Evolutionary conservation across 1,140 invertebrate genomes (phyloP), one percentile per base, ranked within the genome.

Genomic region (Nasonia giraulti): DNA sequence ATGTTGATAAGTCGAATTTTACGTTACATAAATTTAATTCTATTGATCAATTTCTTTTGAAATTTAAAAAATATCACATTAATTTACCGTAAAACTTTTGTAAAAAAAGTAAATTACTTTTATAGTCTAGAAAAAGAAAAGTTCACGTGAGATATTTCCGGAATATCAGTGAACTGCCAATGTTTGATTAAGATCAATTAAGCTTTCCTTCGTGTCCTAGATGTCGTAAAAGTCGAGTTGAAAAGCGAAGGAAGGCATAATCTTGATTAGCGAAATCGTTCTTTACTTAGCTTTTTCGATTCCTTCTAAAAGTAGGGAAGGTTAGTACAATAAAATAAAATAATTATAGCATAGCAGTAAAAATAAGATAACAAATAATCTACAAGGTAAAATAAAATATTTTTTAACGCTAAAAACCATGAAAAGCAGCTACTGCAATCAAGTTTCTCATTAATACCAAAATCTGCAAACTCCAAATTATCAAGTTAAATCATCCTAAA

Each of bases 1-100:
- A 27, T 76, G 62, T 80, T 69, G 74, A 85, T 74, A 74, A 74
- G 66, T 77, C 80, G 40, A 27, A 73, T 76, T 79, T 20, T 33
- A 27, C 66, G 33, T 47, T 44, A 71, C 8, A 71, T 37, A 4
- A 4, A 37, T 37, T 37, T 37, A 4, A 37, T 37, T 37, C 33
- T 5, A 37, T 37, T 37, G 2, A 5, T 27, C 33, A 37, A 37
- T 37, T 37, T 37, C 33, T 37, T 12, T 68, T 6, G 7, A 66
- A 33, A 31, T 66, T 50, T n/a, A 2, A 47, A 23, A 11, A 40
- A 8, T 47, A 20, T 66, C 62, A 0, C n/a, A 17, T 20, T 5
- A 5, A 7, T 66, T 20, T 66, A 66, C 14, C 27, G 1, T 27
- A 17, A 66, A 20, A 5, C 62, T 17, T 66, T 20, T 10, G 17